Conservation (phyloP, 2,797 vertebrate species). For the Gouania willdenowi region DNA sequence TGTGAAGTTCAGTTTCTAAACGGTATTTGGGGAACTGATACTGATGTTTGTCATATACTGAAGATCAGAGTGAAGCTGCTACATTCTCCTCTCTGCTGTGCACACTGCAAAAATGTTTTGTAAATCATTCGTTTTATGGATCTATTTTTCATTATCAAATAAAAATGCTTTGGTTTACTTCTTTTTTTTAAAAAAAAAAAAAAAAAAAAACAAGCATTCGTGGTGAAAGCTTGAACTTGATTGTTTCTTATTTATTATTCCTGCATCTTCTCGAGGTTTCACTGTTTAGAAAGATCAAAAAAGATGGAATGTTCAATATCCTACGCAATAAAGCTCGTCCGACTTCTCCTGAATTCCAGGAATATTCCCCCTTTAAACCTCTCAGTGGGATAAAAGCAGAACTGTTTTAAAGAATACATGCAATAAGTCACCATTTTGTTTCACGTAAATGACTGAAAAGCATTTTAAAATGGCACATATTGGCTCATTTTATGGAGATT, state of each 20-base stretch:
- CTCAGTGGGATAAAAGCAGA: too few relatives aligned
- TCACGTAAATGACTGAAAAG: too few relatives aligned
- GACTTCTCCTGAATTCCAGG: slow-evolving; percentile 1
- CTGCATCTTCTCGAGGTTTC: too few relatives aligned
- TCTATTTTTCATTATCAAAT: slow-evolving; percentile 72
- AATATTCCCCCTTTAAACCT: too few relatives aligned
- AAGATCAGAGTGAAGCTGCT: slow-evolving; percentile 38
- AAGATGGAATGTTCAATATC: slow-evolving; percentile 32
- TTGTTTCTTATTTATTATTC: too few relatives aligned
- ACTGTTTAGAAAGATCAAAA: too few relatives aligned
- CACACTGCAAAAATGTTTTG: slow-evolving; percentile 42
- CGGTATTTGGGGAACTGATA: slow-evolving; percentile 85
- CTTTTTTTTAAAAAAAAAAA: too few relatives aligned
- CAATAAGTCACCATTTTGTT: too few relatives aligned
- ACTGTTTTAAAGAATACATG: too few relatives aligned
- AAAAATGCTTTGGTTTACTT: slow-evolving; percentile 53
- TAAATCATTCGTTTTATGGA: slow-evolving; percentile 64
- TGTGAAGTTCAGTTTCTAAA: slow-evolving; percentile 96
- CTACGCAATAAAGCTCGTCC: slow-evolving; percentile 11
- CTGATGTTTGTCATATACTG: slow-evolving; percentile 82
- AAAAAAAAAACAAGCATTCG: too few relatives aligned
- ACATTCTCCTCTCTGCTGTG: slow-evolving; percentile 30
- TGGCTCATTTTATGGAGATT: too few relatives aligned
- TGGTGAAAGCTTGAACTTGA: not conserved
- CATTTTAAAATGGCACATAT: too few relatives aligned